Evolutionary conservation across 1,140 invertebrate genomes (phyloP), one percentile per base, ranked within the genome.

Genomic region (Drosophila varians): DNA sequence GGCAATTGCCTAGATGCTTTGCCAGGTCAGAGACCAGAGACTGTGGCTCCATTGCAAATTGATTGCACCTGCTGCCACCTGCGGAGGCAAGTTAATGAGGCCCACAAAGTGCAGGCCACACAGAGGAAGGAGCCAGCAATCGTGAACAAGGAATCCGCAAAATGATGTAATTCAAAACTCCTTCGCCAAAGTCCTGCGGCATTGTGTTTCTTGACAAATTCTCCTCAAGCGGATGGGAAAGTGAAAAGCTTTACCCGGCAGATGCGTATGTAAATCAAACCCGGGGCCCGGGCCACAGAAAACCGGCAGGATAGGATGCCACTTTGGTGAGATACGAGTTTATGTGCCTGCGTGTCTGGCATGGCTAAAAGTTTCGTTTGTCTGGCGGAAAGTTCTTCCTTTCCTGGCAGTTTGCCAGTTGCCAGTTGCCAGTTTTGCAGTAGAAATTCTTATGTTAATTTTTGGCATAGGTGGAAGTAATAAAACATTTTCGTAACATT

Each of bases 401-500:
- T 21, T 21, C 2, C 21, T 21, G 4, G 23, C 38, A 52, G 47
- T 60, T 58, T 16, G 23, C 21, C n/a, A 9, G 26, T n/a, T n/a
- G n/a, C n/a, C n/a, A n/a, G n/a, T n/a, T n/a, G n/a, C n/a, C n/a
- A 1, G 21, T 11, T 31, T 3, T 31, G 9, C 49, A 49, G 52
- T 70, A 60, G 56, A 70, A 69, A 86, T 86, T 87, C 66, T 74
- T 86, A 86, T 86, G 80, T 77, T 86, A 86, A 86, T 86, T 86
- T 82, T 80, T 87, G 68, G 76, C 80, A 87, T 86, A 80, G 76
- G 76, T 86, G 80, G 82, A 86, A 86, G 80, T 86, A 86, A 87
- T 86, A 86, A 87, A 86, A 86, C 80, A 80, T 86, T 73, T 80
- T 62, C 57, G 26, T 53, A 86, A 80, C 80, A 86, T 80, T 86